Base-by-base conservation (phyloP, 2,888 invertebrate species). In the Parelbella ahira region DNA sequence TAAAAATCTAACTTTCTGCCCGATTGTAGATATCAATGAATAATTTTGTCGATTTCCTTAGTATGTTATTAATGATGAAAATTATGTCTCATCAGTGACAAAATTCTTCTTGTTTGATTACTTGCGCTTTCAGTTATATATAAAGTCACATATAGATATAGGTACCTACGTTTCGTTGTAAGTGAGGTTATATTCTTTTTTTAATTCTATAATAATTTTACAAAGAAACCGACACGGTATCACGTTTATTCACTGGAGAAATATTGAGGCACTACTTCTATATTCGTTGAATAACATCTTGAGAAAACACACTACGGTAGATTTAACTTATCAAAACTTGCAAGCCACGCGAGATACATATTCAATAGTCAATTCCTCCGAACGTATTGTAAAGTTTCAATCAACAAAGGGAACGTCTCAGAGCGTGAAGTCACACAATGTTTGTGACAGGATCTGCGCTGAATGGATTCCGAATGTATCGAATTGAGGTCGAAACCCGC, bases 391-490 rank as follows among this genome's bases (percentile, higher is more conserved):
- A 37, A 29, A 37, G 13, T 37, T 37, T 29, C 29, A 29, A 30
- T 38, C 18, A 38, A 24, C 29, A 23, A 18, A 7, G 11, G 24
- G 30, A 38, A 32, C 30, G 24, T 32, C 38, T 30, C 29, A n/a
- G n/a, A n/a, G n/a, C n/a, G 12, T 12, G 24, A 6, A 24, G 23
- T 30, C 38, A n/a, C 39, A 30, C 24, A 25, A 32, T 39, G 38
- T 23, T 30, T 4, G 39, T 15, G 38, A 23, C 30, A 32, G 18
- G 30, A 38, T 38, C 38, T 32, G 24, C 30, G 18, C 39, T 19
- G 30, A 32, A 39, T 39, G 39, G 32, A 13, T 39, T 39, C 12
- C 12, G 18, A 39, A 32, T 32, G 39, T 39, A 39, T 39, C 25
- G 39, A 25, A 39, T 32, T 3, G 39, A 32, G 32, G 39, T 25